Evolutionary conservation across 2,888 invertebrate genomes (phyloP), one percentile per base, ranked within the genome.

Genomic region (Dolichopus griseipennis): DNA sequence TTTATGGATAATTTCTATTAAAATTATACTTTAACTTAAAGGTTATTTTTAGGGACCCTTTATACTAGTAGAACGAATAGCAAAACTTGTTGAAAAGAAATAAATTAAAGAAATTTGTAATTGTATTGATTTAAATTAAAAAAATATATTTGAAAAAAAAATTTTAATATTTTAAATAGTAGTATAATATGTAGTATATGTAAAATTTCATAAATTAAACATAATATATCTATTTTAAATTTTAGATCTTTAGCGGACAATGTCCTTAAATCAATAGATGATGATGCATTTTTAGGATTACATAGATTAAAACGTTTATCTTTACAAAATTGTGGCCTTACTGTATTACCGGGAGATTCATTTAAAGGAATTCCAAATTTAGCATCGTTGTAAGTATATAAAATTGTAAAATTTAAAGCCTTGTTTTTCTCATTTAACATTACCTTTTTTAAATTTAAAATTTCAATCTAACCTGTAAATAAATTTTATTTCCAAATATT

Each of bases 211-310:
- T 34, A 34, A 34, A 37, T 37, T 37, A 37, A 37, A 37, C 8
- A 10, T 37, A 37, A 5, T 9, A 37, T 37, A 37, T 37, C 4
- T 37, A 37, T 37, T 27, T 27, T 27, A 4, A 10, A 72, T 84
- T 83, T 67, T 85, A 91, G 91, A 79, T 88, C 90, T 78, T 83
- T 93, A 77, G 88, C 90, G 21, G 86, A 88, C 83, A 93, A 93
- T 84, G 87, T 86, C 75, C 83, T 92, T 80, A 86, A 86, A 78
- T 82, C 84, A 75, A 85, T 91, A 77, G 86, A 88, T 78, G 84
- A 85, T 72, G 85, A 85, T 76, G 87, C 90, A 76, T 89, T 91
- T 77, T 76, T 76, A 73, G 81, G 81, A 71, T 75, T 82, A 72
- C 74, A 73, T 66, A 82, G 80, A 76, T 75, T 82, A 70, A 82